These are phyloP conservation scores for Nansenia antarctica DNA, from an alignment of 2,113 vertebrate species.

Conservation along the genomic window DNA sequence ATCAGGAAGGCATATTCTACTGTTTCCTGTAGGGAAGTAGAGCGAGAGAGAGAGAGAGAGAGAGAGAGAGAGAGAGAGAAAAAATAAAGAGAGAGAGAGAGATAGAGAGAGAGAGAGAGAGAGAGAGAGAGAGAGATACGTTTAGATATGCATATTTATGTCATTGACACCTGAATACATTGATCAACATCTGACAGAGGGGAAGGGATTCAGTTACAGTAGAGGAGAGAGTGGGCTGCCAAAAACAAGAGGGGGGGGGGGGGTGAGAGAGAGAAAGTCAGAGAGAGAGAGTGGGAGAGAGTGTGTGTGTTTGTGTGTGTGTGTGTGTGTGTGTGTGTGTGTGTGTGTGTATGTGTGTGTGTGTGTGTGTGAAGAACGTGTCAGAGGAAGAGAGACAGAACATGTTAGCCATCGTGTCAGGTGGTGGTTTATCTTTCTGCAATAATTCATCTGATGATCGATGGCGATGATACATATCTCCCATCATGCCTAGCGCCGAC, in stretches of 20 bases:
- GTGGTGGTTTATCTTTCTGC: no score
- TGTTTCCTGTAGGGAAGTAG: constrained; percentile 86
- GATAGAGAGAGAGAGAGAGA: background rate
- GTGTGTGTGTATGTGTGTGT: no score
- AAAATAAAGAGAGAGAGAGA: background rate
- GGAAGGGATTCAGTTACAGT: background rate
- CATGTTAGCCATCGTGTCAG: no score
- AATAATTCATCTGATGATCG: background rate
- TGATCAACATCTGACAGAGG: background rate
- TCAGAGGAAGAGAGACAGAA: background rate
- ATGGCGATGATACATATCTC: background rate
- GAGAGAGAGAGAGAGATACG: background rate
- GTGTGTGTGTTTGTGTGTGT: background rate
- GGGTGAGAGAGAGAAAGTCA: background rate
- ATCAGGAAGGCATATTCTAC: constrained; percentile 99
- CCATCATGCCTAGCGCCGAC: background rate
- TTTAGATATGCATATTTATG: background rate
- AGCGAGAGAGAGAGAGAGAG: no score
- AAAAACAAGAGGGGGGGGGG: background rate
- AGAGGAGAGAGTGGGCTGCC: background rate
- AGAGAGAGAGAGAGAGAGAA: background rate
- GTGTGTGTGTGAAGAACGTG: no score
- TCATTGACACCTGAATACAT: background rate
- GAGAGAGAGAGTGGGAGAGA: background rate
- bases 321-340: no score